Percentiles rank a stretch among this genome's conserved stretches.
These are phyloP conservation scores for Galagoides demidoff DNA, from an alignment of 2,797 vertebrate genomes.

Conservation along the genomic window DNA sequence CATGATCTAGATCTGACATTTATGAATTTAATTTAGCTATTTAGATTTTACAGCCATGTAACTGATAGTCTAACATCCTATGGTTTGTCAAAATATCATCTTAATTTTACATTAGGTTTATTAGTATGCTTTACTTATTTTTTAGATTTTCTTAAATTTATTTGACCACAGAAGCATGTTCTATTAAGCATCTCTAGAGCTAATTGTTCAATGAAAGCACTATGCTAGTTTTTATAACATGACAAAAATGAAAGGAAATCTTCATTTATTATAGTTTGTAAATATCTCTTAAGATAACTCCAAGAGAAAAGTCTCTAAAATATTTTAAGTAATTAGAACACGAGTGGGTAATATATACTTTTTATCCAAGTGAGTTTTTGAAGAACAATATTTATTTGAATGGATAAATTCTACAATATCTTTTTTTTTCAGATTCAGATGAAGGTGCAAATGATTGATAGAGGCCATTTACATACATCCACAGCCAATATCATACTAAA, in stretches of 20 bases:
- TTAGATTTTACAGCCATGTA: neutral
- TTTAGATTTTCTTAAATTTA: conserved; percentile 11
- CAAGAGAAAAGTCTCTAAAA: neutral
- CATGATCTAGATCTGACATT: neutral
- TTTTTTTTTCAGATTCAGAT: no score
- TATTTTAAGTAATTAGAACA: neutral
- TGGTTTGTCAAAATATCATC: neutral
- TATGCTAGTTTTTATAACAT: neutral
- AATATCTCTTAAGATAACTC: conserved; percentile 36
- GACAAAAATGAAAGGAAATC: neutral
- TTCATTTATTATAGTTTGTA: neutral
- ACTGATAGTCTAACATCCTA: neutral
- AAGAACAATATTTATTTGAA: neutral
- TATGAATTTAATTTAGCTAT: neutral
- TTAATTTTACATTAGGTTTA: neutral
- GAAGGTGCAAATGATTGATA: no score
- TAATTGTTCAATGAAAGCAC: neutral
- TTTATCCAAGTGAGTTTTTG: neutral
- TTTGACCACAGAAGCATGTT: neutral
- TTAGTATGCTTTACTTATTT: neutral
- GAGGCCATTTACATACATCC: no score
- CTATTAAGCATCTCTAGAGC: neutral
- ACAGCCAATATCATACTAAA: no score
- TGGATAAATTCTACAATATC: neutral
- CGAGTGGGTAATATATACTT: neutral